A percentile compares a stretch with the other conserved stretches of the same genome.
phyloP scores from a whole-genome alignment of 1,140 invertebrate genomes.

The Asbolus verrucosus region DNA sequence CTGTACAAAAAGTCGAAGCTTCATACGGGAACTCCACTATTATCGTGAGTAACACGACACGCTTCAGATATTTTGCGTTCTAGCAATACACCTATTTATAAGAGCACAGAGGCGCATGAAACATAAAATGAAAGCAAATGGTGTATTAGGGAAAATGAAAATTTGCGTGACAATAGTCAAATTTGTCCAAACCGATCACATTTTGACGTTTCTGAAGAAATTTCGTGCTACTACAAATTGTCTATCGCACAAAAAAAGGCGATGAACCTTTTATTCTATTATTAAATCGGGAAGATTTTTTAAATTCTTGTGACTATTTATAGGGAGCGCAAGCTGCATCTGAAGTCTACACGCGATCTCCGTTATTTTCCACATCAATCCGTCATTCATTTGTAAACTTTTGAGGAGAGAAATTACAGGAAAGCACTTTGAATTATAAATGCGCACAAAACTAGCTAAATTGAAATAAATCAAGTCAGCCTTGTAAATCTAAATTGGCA shows the following conservation, averaged over 20 bases:
- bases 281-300: slow-evolving; percentile 10
- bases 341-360: neutral
- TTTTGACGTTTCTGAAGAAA: slow-evolving; percentile 14
- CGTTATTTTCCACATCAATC: neutral
- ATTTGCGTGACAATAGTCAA: slow-evolving; percentile 18
- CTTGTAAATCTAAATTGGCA: slow-evolving; percentile 25
- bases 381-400: neutral
- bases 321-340: neutral
- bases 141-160: neutral
- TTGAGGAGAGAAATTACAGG: neutral
- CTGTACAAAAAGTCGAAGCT: slow-evolving; percentile 1
- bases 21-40: slow-evolving; percentile 6
- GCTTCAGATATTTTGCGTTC: slow-evolving; percentile 14
- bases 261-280: slow-evolving; percentile 28
- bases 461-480: slow-evolving; percentile 41
- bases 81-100: no score
- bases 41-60: slow-evolving; percentile 9
- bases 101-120: no score
- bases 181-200: neutral
- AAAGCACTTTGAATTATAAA: slow-evolving; percentile 14
- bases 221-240: slow-evolving; percentile 19
- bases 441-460: slow-evolving; percentile 7
- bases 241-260: slow-evolving; percentile 22
- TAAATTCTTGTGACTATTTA: neutral
- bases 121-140: neutral